These are phyloP conservation scores for Heteronetta atricapilla DNA, from an alignment of 2,113 vertebrate species.

Conservation along the genomic window DNA sequence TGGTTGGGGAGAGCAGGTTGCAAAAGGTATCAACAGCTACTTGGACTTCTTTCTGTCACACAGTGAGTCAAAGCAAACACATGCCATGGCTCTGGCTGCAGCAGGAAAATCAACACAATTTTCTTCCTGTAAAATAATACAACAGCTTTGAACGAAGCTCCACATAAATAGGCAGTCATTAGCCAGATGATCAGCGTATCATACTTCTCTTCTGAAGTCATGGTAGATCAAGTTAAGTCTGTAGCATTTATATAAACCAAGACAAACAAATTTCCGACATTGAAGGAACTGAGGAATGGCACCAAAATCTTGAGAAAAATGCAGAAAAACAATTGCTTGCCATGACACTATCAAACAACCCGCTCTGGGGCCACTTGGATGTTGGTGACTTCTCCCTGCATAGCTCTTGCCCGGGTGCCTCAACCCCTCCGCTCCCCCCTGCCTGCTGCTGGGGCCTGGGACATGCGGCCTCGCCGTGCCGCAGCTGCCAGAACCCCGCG, in stretches of 20 bases:
- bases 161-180: neutral
- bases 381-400: neutral
- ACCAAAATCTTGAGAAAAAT: neutral
- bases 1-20: neutral
- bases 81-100: neutral
- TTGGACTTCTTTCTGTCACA: rapidly evolving
- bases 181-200: neutral
- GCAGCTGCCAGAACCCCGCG: too few relatives aligned
- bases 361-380: neutral
- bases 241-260: neutral
- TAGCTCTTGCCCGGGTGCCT: too few relatives aligned
- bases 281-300: neutral
- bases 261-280: neutral
- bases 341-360: neutral
- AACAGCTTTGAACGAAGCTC: neutral
- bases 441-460: too few relatives aligned
- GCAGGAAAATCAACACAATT: neutral
- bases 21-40: neutral
- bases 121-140: neutral
- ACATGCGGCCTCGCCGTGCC: too few relatives aligned
- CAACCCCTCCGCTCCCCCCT: too few relatives aligned
- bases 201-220: neutral
- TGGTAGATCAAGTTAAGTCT: neutral
- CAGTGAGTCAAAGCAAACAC: rapidly evolving
- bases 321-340: neutral